phyloP scores from a whole-genome alignment of 2,113 vertebrate species.

The Corythoichthys haematopterus region DNA sequence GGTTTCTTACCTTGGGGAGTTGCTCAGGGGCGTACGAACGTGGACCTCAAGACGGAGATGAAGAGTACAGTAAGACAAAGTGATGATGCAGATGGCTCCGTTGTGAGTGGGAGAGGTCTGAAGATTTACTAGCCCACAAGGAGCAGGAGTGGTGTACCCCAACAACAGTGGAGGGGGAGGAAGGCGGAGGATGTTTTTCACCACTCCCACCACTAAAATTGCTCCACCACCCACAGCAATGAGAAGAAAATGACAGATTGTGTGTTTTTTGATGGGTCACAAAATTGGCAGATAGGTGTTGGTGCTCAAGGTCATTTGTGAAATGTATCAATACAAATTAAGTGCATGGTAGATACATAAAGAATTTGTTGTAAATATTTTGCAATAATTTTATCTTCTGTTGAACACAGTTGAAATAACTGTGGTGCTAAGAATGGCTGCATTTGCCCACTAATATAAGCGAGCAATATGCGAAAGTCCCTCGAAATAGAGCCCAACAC shows the following conservation, averaged over 20 bases:
- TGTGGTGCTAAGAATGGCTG: neutral
- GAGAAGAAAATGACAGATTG: neutral
- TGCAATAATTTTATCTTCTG: neutral
- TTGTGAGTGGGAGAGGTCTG: constrained; percentile 23
- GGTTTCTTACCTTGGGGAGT: constrained; percentile 51
- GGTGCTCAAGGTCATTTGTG: constrained; percentile 16
- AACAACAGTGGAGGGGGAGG: constrained; percentile 23
- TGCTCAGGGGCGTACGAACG: constrained; percentile 8
- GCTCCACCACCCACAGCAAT: neutral
- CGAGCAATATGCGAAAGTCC: no score
- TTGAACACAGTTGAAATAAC: neutral
- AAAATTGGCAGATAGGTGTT: neutral
- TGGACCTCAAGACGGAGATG: constrained; percentile 5
- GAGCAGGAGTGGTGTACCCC: constrained; percentile 44
- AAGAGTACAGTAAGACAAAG: neutral
- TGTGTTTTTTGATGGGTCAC: neutral
- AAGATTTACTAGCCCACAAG: constrained; percentile 39
- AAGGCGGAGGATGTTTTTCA: constrained; percentile 39
- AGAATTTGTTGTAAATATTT: neutral
- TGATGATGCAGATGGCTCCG: neutral
- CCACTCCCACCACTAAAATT: constrained; percentile 39
- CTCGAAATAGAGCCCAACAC: neutral
- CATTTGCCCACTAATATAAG: neutral
- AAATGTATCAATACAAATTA: constrained; percentile 37
- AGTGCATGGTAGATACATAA: constrained; percentile 24